Evolutionary conservation across 2,888 invertebrate genomes (phyloP), one percentile per base, ranked within the genome.

Genomic region (Helobdella robusta): DNA sequence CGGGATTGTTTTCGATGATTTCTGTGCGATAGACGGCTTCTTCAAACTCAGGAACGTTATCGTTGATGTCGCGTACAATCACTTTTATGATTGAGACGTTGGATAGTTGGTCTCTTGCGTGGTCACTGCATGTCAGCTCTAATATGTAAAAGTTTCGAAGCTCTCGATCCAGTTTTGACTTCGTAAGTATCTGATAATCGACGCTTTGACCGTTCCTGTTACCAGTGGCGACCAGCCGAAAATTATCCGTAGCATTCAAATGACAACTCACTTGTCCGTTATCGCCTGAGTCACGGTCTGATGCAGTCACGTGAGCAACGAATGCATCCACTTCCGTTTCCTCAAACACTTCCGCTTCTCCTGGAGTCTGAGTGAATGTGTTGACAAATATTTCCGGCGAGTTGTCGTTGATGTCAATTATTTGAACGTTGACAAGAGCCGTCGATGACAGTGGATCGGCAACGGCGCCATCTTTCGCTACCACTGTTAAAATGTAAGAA

Each of bases 371-470:
- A 11, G 63, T 60, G 3, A 68, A 52, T 30, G 68, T 66, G 64
- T 68, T 50, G 8, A 68, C 48, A 23, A 11, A 25, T 8, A 65
- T 46, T n/a, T 48, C 36, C 2, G 68, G 68, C 2, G 59, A 11
- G 58, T 68, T 68, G 61, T 68, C 68, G 66, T 68, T 68, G 20
- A 64, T 20, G 25, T 68, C 68, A 8, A 59, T 30, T 1, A 68
- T 64, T 15, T 59, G 60, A 34, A 68, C 48, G 61, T 44, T 35
- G 44, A 68, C 56, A 8, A 40, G 23, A n/a, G 66, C 58, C n/a
- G 36, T 58, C 15, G 60, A 35, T 1, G 68, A 64, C 15, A 52
- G 40, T 23, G 68, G 46, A 23, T 65, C 59, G 20, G 56, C 32
- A 18, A 59, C 66, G 18, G 25, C 48, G 54, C 64, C 61, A 25